phyloP scores from a whole-genome alignment of 2,113 vertebrate genomes.

The Brachyhypopomus gauderio region DNA sequence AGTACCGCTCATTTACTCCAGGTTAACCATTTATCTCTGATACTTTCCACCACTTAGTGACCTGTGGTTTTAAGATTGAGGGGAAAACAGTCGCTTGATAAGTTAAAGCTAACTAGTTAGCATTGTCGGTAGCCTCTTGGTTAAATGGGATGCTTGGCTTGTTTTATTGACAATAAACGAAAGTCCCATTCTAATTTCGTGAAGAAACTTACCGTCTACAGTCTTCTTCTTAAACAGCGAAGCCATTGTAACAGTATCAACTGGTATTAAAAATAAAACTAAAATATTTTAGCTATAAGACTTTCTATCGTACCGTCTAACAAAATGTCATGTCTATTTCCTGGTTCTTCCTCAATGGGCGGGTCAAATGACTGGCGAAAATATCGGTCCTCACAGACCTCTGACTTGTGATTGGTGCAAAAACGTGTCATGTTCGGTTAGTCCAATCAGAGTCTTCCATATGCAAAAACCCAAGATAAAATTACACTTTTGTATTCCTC shows the following conservation, averaged over 20 bases:
- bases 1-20: no score
- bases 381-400: no score
- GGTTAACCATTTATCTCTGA: neutral
- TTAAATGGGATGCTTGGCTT: neutral
- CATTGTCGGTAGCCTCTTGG: neutral
- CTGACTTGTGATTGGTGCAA: constrained; percentile 31
- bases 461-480: neutral
- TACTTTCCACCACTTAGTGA: neutral
- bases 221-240: constrained; percentile 87
- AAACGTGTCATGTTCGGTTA: neutral
- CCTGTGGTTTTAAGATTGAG: neutral
- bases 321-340: constrained; percentile 50
- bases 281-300: neutral
- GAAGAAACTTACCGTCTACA: constrained; percentile 76
- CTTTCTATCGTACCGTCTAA: constrained; percentile 9
- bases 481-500: neutral
- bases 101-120: neutral
- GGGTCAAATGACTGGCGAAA: neutral
- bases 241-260: constrained; percentile 67
- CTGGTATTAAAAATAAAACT: neutral
- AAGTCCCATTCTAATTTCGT: neutral
- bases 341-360: constrained; percentile 47
- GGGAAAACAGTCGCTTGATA: neutral
- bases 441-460: constrained; percentile 16
- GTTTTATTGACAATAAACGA: constrained; percentile 12